Percentiles rank a stretch among this genome's conserved stretches.
Evolutionary conservation across 2,797 vertebrate species (phyloP).

Genomic region (Cryptoprocta ferox): DNA sequence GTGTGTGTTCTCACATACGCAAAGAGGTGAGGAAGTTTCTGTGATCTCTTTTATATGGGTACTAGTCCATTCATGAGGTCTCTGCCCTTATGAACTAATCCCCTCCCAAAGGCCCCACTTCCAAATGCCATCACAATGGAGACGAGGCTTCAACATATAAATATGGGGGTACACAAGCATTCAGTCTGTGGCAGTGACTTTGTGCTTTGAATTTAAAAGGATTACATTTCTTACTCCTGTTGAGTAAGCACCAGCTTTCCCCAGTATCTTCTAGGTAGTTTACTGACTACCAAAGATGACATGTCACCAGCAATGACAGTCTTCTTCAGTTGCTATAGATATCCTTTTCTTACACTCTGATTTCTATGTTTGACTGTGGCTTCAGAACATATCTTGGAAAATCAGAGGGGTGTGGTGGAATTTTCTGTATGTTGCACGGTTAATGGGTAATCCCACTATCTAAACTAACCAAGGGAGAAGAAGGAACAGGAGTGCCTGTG

Average conservation of each 20-base stretch:
- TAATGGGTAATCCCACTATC: background rate
- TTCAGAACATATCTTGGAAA: background rate
- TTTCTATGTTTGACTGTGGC: slow-evolving; percentile 31
- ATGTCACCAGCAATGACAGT: background rate
- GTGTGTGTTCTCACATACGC: background rate
- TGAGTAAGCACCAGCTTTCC: background rate
- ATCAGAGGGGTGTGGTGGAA: background rate
- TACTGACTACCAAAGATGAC: background rate
- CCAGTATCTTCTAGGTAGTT: background rate
- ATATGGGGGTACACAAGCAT: background rate
- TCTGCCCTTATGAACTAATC: background rate
- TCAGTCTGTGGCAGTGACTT: background rate
- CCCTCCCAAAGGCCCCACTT: background rate
- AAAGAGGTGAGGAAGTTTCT: background rate
- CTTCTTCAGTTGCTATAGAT: background rate
- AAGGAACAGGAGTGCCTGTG: background rate
- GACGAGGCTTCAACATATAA: background rate
- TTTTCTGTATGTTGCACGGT: background rate
- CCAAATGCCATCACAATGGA: background rate
- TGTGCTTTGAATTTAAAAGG: background rate
- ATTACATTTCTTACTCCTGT: background rate
- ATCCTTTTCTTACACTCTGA: background rate
- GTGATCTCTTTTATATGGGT: background rate
- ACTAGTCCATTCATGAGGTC: background rate
- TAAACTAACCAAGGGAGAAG: background rate